Percentiles rank a stretch among this genome's conserved stretches.
Evolutionary conservation across 1,140 invertebrate genomes (phyloP).

Genomic region (Leucophenga varia): DNA sequence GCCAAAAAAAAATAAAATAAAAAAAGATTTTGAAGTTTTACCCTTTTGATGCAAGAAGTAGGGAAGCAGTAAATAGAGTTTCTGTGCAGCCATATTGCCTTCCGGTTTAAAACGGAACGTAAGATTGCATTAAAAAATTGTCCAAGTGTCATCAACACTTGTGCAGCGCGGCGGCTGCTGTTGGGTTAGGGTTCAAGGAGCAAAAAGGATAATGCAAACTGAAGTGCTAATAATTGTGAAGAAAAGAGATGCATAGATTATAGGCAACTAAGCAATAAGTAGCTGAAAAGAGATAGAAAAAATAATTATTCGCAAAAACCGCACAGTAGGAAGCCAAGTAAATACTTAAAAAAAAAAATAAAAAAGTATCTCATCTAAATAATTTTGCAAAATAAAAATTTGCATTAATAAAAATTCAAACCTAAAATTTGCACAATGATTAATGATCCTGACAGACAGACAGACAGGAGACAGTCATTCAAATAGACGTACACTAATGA

Average conservation of each 20-base stretch:
- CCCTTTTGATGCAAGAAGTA: conserved; percentile 25
- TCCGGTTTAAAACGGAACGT: conserved; percentile 6
- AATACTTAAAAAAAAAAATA: no score
- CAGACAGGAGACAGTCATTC: no score
- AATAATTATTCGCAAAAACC: no score
- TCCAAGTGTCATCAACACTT: conserved; percentile 53
- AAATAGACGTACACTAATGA: no score
- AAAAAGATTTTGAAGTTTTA: conserved; percentile 13
- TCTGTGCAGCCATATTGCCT: conserved; percentile 37
- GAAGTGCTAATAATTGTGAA: conserved; percentile 51
- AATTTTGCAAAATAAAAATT: no score
- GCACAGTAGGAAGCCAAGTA: conserved; percentile 49
- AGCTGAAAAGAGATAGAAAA: no score
- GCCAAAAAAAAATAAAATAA: conserved; percentile 15
- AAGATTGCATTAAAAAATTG: conserved; percentile 24
- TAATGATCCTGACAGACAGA: no score
- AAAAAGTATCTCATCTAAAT: no score
- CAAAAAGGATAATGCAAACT: conserved; percentile 39
- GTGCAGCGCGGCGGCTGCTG: conserved; percentile 34
- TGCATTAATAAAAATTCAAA: no score
- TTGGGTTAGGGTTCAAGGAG: conserved; percentile 33
- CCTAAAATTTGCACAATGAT: no score
- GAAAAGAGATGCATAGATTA: no score
- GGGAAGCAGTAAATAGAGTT: conserved; percentile 1
- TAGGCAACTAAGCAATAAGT: no score